Conservation (phyloP, 64 coral and sea anemone species). For the Dendronephthya gigantea region DNA sequence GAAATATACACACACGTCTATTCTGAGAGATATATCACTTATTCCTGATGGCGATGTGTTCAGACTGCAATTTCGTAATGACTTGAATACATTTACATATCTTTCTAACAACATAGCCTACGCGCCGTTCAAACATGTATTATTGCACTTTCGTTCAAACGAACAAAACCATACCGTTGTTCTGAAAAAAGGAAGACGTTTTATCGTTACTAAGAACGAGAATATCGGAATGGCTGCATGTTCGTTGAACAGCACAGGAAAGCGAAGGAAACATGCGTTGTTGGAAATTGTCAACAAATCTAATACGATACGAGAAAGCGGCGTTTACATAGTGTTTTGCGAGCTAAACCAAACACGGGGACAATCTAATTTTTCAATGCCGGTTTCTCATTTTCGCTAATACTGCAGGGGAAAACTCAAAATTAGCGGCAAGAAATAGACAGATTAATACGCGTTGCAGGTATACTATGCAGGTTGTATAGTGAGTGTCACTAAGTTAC, state of each 20-base stretch:
- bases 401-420: no score
- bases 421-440: no score
- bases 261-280: neutral
- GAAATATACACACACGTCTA: neutral
- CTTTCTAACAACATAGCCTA: neutral
- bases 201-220: neutral
- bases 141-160: neutral
- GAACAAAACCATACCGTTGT: neutral
- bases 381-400: no score
- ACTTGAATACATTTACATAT: conserved; percentile 12
- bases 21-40: neutral
- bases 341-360: no score
- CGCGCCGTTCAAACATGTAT: neutral
- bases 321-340: no score
- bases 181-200: neutral
- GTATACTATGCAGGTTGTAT: neutral
- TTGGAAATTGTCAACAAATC: neutral
- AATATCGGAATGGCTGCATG: neutral
- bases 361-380: no score
- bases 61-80: conserved; percentile 1
- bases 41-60: neutral
- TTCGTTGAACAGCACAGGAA: neutral
- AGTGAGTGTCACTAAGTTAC: neutral
- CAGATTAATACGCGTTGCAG: no score
- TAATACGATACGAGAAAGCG: neutral